Conservation (phyloP, 2,797 vertebrate species). For the Lemur catta region DNA sequence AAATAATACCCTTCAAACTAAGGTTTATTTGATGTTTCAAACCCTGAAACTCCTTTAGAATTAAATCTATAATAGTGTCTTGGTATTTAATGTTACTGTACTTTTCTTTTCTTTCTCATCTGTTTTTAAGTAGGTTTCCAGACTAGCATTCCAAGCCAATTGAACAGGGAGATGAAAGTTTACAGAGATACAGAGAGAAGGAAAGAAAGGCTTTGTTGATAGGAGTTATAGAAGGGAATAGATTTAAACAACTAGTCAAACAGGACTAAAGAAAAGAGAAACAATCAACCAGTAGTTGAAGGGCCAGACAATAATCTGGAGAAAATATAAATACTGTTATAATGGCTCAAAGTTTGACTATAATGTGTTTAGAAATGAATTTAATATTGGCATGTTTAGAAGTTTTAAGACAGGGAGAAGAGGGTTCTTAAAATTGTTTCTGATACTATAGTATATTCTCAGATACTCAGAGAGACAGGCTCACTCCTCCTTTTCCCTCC, state of each 20-base stretch:
- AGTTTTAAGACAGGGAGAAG: not conserved
- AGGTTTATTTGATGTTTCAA: constrained; percentile 57
- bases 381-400: not conserved
- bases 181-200: not conserved
- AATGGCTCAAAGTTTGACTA: not conserved
- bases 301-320: not conserved
- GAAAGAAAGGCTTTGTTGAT: constrained; percentile 34
- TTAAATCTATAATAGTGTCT: constrained; percentile 37
- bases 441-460: constrained; percentile 17
- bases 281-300: not conserved
- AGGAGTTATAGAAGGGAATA: not conserved
- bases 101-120: constrained; percentile 38
- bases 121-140: constrained; percentile 53
- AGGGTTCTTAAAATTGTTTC: not conserved
- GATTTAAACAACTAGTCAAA: not conserved
- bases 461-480: not conserved
- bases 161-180: constrained; percentile 37
- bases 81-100: constrained; percentile 52
- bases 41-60: constrained; percentile 49
- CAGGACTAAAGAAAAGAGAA: not conserved
- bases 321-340: not conserved
- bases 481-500: not conserved
- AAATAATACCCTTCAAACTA: constrained; percentile 54
- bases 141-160: constrained; percentile 35
- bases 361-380: not conserved